Percentiles rank a stretch among this genome's conserved stretches.
Evolutionary conservation across 2,888 invertebrate genomes (phyloP).

Genomic region (Nudaria mundana): DNA sequence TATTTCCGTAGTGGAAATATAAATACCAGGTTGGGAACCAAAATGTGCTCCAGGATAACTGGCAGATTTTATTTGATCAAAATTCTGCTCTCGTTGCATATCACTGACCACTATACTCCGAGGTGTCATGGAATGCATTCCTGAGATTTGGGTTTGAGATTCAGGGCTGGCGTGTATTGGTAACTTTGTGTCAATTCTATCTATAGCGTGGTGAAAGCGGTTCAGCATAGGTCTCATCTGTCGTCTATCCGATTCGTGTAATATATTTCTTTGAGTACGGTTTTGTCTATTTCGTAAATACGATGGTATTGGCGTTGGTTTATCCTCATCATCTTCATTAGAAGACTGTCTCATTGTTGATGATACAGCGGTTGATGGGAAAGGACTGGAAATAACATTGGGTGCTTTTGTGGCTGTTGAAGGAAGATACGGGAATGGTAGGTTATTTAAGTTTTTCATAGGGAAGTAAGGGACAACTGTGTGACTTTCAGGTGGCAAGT

Average conservation of each 20-base stretch:
- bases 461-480: constrained; percentile 59
- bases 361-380: constrained; percentile 55
- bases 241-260: constrained; percentile 38
- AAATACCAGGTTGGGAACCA: constrained; percentile 51
- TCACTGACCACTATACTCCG: constrained; percentile 63
- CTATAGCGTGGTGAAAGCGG: constrained; percentile 50
- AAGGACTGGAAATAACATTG: constrained; percentile 52
- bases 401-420: constrained; percentile 59
- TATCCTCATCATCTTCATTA: constrained; percentile 45
- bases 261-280: constrained; percentile 38
- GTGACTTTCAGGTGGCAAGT: constrained; percentile 65
- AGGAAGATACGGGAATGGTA: constrained; percentile 60
- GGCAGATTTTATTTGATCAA: constrained; percentile 56
- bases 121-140: constrained; percentile 44
- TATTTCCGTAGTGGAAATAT: constrained; percentile 65
- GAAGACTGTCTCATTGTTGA: constrained; percentile 50
- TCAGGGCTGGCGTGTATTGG: constrained; percentile 38
- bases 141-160: constrained; percentile 26
- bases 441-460: constrained; percentile 56
- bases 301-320: constrained; percentile 26
- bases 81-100: constrained; percentile 47
- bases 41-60: constrained; percentile 51
- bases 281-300: constrained; percentile 35
- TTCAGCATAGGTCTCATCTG: constrained; percentile 46
- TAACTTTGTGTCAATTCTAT: constrained; percentile 57